phyloP scores from a whole-genome alignment of 2,113 vertebrate species.

The Shinisaurus crocodilurus region DNA sequence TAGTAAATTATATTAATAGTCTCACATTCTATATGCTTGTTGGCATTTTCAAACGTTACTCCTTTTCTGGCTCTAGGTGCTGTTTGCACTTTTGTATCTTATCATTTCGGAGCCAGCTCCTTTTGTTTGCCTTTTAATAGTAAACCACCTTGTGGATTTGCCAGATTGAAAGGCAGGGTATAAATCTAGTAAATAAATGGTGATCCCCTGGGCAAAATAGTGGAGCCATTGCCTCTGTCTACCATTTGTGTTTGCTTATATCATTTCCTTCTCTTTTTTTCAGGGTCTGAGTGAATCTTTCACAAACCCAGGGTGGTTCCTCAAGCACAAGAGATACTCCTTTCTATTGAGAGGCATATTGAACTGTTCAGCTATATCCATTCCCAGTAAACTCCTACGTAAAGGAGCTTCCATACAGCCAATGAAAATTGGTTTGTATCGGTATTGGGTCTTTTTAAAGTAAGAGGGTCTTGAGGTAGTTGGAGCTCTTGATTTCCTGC shows the following conservation, averaged over 20 bases:
- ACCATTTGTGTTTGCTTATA: neutral
- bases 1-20: no score
- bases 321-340: neutral
- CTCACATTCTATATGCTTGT: no score
- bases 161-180: neutral
- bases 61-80: no score
- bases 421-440: slow-evolving; percentile 19
- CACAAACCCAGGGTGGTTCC: neutral
- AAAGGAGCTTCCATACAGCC: neutral
- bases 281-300: slow-evolving; percentile 12
- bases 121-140: neutral
- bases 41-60: no score
- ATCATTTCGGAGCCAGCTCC: neutral
- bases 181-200: neutral
- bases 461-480: neutral
- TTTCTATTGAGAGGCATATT: neutral
- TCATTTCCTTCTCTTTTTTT: slow-evolving; percentile 4
- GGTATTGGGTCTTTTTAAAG: neutral
- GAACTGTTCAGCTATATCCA: slow-evolving; percentile 11
- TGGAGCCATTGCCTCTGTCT: neutral
- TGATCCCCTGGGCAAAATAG: neutral
- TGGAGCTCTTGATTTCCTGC: neutral
- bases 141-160: neutral
- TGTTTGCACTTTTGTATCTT: no score
- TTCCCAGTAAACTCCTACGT: neutral